These are phyloP conservation scores for Stegastes partitus DNA, from an alignment of 2,113 vertebrate genomes.

Conservation along the genomic window DNA sequence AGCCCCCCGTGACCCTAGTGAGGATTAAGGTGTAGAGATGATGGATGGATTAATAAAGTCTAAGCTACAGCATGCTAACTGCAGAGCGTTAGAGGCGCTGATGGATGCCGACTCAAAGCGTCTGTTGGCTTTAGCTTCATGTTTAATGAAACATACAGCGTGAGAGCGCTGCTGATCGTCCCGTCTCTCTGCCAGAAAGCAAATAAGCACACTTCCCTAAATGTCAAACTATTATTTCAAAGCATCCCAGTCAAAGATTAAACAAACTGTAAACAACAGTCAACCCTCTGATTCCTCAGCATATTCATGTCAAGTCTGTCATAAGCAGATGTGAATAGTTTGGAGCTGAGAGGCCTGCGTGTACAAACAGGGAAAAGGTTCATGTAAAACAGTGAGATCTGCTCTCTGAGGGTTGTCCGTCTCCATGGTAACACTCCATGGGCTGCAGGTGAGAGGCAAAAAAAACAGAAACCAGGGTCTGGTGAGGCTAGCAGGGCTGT, in stretches of 20 bases:
- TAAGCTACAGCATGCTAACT: neutral
- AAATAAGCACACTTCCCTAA: constrained; percentile 10
- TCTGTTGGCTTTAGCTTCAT: neutral
- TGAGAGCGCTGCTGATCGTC: neutral
- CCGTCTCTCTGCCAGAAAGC: constrained; percentile 13
- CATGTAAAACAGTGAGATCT: constrained; percentile 46
- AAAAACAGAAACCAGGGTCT: constrained; percentile 55
- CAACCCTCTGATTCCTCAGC: constrained; percentile 65
- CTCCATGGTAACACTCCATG: constrained; percentile 89
- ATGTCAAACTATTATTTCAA: constrained; percentile 17
- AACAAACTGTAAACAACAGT: constrained; percentile 49
- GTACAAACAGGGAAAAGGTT: constrained; percentile 33
- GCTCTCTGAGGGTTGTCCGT: constrained; percentile 86
- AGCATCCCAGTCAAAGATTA: neutral
- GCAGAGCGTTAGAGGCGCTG: neutral
- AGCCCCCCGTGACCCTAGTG: too few species aligned
- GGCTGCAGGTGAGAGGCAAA: constrained; percentile 79
- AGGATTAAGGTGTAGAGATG: too few species aligned
- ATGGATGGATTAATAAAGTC: too few species aligned
- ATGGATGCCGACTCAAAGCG: neutral
- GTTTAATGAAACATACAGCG: neutral
- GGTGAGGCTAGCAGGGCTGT: constrained; percentile 79
- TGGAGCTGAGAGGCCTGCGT: neutral
- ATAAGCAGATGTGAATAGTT: constrained; percentile 32
- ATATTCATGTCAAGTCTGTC: constrained; percentile 1